Percentiles rank a stretch among this genome's conserved stretches.
phyloP scores from a whole-genome alignment of 2,113 vertebrate genomes.

The Propithecus coquereli region DNA sequence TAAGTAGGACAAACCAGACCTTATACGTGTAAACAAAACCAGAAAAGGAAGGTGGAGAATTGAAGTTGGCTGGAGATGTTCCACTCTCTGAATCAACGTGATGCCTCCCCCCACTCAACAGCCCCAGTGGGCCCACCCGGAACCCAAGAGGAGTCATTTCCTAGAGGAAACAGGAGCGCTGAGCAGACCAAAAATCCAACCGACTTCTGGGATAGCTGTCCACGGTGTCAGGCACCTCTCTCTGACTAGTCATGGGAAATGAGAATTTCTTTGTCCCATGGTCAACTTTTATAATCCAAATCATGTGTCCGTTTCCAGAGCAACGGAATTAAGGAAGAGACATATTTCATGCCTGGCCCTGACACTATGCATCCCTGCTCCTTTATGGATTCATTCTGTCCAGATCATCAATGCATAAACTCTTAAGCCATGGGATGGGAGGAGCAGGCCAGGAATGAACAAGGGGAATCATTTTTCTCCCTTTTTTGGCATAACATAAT shows the following conservation, averaged over 20 bases:
- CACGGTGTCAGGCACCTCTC: neutral
- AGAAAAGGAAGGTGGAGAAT: neutral
- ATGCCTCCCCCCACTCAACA: neutral
- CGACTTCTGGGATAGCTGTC: neutral
- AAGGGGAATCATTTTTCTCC: neutral
- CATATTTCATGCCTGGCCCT: neutral
- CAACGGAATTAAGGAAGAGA: neutral
- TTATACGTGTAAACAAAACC: neutral
- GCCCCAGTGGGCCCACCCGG: neutral
- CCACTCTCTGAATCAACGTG: neutral
- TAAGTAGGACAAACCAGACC: neutral
- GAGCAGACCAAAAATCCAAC: neutral
- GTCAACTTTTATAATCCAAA: neutral
- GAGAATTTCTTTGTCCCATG: neutral
- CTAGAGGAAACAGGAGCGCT: neutral
- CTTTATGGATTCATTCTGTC: conserved; percentile 16
- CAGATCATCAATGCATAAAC: neutral
- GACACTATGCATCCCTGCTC: neutral
- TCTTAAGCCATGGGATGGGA: neutral
- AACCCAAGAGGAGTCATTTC: neutral
- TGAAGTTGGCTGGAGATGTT: neutral
- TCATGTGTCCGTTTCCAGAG: neutral
- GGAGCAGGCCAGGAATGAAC: neutral
- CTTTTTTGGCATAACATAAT: neutral
- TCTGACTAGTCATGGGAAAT: neutral